phyloP scores from a whole-genome alignment of 2,113 vertebrate species.

The Corapipo altera region DNA sequence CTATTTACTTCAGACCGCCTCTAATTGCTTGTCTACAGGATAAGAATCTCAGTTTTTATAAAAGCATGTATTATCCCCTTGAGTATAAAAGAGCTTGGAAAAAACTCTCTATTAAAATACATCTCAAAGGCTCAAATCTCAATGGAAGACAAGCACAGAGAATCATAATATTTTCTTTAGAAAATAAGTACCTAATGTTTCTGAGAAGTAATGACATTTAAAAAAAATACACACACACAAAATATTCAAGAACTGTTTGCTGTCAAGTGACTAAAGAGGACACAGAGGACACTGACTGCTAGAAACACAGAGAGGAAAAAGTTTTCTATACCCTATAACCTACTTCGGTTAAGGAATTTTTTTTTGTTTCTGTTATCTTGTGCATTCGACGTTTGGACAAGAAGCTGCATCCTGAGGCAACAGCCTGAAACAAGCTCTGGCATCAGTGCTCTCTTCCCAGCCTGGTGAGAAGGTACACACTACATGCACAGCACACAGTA shows the following conservation, averaged over 20 bases:
- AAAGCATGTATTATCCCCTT: neutral
- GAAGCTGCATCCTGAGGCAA: neutral
- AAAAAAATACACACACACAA: neutral
- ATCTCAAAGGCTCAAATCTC: neutral
- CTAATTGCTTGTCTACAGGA: neutral
- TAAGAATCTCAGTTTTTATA: neutral
- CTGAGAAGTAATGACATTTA: neutral
- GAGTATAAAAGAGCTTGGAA: neutral
- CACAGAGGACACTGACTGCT: accelerated
- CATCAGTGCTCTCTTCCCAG: neutral
- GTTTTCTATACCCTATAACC: neutral
- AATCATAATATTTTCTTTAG: neutral
- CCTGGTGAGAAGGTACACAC: accelerated
- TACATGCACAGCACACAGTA: neutral
- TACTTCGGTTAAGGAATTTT: neutral
- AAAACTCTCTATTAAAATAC: neutral
- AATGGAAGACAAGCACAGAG: neutral
- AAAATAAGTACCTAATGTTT: neutral
- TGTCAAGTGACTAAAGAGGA: neutral
- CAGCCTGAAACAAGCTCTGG: neutral
- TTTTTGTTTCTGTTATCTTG: neutral
- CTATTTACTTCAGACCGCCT: neutral
- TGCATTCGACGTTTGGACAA: neutral
- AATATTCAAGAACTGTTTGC: neutral
- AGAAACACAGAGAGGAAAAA: neutral